Percentiles rank a stretch among this genome's conserved stretches.
These are phyloP conservation scores for Zoanthus gigantus DNA, from an alignment of 92 coral and sea anemone genomes.

Conservation along the genomic window DNA sequence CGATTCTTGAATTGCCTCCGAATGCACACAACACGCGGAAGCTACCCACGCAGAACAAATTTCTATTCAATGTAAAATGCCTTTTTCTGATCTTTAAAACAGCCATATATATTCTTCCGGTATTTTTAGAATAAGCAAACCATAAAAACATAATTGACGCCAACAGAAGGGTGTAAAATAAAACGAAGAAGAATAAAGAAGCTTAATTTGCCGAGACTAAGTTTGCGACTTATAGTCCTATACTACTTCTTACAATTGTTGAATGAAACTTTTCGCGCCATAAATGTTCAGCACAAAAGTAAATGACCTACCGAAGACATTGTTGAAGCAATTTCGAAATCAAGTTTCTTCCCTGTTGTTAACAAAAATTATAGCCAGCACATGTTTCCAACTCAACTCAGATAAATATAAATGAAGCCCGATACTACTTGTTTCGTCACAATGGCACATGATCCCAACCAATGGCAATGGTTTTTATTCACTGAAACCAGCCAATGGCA, in stretches of 20 bases:
- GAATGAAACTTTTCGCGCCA: neutral
- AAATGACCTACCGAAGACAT: slow-evolving; percentile 44
- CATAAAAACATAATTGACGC: neutral
- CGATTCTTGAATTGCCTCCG: too few species aligned
- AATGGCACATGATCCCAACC: neutral
- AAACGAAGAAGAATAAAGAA: neutral
- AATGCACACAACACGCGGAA: neutral
- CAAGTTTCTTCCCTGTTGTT: neutral
- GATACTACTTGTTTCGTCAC: neutral
- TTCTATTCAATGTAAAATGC: neutral
- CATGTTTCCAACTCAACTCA: neutral
- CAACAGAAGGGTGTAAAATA: neutral
- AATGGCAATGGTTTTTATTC: neutral
- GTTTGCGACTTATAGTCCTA: neutral
- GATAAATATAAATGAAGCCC: neutral
- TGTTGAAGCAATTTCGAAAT: neutral
- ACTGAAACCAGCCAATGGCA: neutral
- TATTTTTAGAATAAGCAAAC: slow-evolving; percentile 9
- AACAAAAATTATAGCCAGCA: neutral
- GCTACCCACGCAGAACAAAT: neutral
- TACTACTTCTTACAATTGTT: neutral
- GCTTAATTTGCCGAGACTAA: neutral
- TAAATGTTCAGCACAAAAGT: neutral
- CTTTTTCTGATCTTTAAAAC: slow-evolving; percentile 4
- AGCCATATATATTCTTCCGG: neutral